Evolutionary conservation across 2,113 vertebrate species (phyloP), one percentile per base, ranked within the genome.

Genomic region (Piaya cayana): DNA sequence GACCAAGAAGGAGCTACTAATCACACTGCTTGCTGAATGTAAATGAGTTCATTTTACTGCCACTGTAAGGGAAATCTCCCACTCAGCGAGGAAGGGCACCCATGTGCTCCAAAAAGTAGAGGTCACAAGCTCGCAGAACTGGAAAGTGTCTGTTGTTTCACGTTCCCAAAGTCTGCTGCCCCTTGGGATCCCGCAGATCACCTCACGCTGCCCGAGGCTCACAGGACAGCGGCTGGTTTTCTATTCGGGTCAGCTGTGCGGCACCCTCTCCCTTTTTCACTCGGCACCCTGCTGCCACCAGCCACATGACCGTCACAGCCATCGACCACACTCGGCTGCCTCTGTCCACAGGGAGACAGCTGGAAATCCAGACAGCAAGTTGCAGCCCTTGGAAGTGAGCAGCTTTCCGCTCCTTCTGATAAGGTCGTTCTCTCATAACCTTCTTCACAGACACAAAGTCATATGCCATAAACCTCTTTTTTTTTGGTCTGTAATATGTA

Each of bases 61-160:
- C 43, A 5, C 26, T 22, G 11, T 3, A 39, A 3, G 43, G 72
- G 52, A 78, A 56, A 68, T 5, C 50, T 86, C 76, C 50, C 64
- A 34, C 50, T 45, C 47, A 22, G 91, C 43, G 47, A 1, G 1
- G 29, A 49, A 37, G 59, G 75, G 21, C 74, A 52, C 13, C 5
- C 17, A n/a, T 0, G 3, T 4, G 16, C 64, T 72, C 69, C 5
- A 1, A 8, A 71, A 62, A 21, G 27, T 0, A 0, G 50, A 58
- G 59, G 62, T 65, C 64, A 84, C 9, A 69, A 36, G 56, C 11
- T 50, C 3, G 2, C 30, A 59, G 36, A 52, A 17, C 53, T n/a
- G 39, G 55, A 80, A 72, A 74, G 37, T 0, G 0, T 50, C n/a
- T 0, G 0, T 32, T 9, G 10, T 21, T 21, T 13, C 12, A 34